Conservation (phyloP, 2,797 vertebrate species). For the Onychomys leucogaster region DNA sequence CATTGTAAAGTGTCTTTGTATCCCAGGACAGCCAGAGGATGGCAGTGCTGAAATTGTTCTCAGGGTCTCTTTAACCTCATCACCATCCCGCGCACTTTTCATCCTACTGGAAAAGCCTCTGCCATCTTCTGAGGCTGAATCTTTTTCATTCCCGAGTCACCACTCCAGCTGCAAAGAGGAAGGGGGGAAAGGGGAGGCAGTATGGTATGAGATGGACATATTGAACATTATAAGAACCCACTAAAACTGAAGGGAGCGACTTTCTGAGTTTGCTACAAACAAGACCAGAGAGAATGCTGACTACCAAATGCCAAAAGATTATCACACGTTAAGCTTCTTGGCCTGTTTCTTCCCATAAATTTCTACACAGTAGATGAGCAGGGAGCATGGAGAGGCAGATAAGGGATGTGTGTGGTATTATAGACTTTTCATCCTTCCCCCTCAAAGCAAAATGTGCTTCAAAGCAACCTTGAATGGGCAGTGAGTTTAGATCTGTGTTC, state of each 20-base stretch:
- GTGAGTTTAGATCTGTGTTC: not conserved
- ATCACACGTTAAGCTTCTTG: not conserved
- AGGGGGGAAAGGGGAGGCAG: not conserved
- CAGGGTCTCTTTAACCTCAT: slow-evolving; percentile 2
- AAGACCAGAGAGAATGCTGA: slow-evolving; percentile 6
- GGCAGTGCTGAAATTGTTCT: not conserved
- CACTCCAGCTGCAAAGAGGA: not conserved
- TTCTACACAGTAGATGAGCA: not conserved
- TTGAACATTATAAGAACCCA: slow-evolving; percentile 6
- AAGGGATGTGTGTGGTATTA: not conserved
- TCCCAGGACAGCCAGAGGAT: not conserved
- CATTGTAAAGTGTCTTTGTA: not conserved
- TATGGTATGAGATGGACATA: not conserved
- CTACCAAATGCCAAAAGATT: not conserved
- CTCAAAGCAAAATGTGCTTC: not conserved
- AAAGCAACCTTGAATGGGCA: not conserved
- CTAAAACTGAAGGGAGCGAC: not conserved
- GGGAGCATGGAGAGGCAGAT: not conserved
- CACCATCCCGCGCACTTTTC: not conserved
- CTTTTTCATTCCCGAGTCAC: not conserved
- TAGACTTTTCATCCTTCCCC: not conserved
- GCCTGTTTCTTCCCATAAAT: not conserved
- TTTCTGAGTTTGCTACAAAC: not conserved
- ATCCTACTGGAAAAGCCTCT: not conserved
- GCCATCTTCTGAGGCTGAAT: not conserved